Evolutionary conservation across 2,797 vertebrate genomes (phyloP), one percentile per base, ranked within the genome.

Genomic region (Typhlichthys eigenmanni): DNA sequence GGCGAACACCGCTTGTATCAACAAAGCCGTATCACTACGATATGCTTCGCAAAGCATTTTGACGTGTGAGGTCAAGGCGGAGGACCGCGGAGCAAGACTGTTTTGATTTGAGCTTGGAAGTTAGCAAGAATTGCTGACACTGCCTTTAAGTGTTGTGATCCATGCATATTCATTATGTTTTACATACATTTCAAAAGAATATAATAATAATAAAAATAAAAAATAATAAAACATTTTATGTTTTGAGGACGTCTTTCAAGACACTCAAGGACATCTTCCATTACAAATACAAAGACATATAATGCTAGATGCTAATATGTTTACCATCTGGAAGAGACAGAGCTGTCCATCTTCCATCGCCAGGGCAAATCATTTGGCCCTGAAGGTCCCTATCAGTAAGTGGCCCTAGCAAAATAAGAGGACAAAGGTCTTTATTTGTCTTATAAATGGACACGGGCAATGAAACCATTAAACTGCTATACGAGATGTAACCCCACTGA

Each of bases 401-500:
- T 43, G 66, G 64, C 57, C 72, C 47, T 32, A 46, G 62, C 66
- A 65, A 77, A 76, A 74, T 58, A 55, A 45, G 75, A 75, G 68
- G 76, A 81, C 78, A 78, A 80, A 75, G 32, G 59, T 79, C 79
- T 87, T 89, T 87, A 85, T 87, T 88, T 87, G 82, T 84, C 72
- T 85, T 86, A 70, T 85, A 71, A 85, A 86, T 86, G 79, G 74
- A 85, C 75, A 80, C 7, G 17, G 80, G 78, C 13, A 74, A 88
- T 85, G 82, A 89, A 85, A 84, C 81, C 68, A 78, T 88, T 87
- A 81, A 86, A 85, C 24, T 24, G 68, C 81, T 83, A 78, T 75
- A 64, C 76, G 78, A 79, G 79, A 81, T 53, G 47, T 74, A 75
- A 81, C 73, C 81, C 55, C 7, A 11, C 70, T 80, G 82, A 82